Evolutionary conservation across 2,888 invertebrate genomes (phyloP), one percentile per base, ranked within the genome.

Genomic region (Ophion ventricosus): DNA sequence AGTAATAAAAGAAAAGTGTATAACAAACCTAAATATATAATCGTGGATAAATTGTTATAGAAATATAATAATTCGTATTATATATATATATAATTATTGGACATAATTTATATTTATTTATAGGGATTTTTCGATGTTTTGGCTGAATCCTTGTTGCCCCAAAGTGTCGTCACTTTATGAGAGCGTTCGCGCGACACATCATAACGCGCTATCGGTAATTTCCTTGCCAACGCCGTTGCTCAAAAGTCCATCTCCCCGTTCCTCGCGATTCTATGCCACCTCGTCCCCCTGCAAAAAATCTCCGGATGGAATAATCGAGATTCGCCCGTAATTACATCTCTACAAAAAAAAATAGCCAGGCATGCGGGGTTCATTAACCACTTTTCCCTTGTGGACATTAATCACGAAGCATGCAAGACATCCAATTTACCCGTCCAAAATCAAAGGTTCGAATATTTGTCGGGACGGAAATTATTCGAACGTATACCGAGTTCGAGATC

Each of bases 61-160:
- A 49, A 67, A 40, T 43, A 67, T 14, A 25, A 67, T 23, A 25
- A 14, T 49, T 49, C 14, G 23, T 23, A 49, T 67, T 49, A 66
- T 35, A 63, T 35, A 64, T 67, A 54, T 54, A 67, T 67, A 67
- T 67, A 49, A 67, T 67, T 17, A 67, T 67, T 26, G 40, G 26
- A 67, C n/a, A 10, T 35, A 35, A 64, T 64, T 64, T 64, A 35
- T 64, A 64, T 64, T 67, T 54, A 49, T 67, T 49, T 49, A 67
- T 49, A 49, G 10, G 3, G 8, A 67, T 49, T 49, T 49, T 49
- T 67, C 67, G 67, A 67, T 67, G 67, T 54, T 67, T 67, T 25
- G 26, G 67, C 61, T 25, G 14, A 14, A 25, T 66, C 43, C 66
- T 66, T 66, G 43, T 40, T 23, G 23, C 66, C 66, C 35, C 20